A percentile compares a stretch with the other conserved stretches of the same genome.
phyloP scores from a whole-genome alignment of 2,113 vertebrate species.

The Echinops telfairi region DNA sequence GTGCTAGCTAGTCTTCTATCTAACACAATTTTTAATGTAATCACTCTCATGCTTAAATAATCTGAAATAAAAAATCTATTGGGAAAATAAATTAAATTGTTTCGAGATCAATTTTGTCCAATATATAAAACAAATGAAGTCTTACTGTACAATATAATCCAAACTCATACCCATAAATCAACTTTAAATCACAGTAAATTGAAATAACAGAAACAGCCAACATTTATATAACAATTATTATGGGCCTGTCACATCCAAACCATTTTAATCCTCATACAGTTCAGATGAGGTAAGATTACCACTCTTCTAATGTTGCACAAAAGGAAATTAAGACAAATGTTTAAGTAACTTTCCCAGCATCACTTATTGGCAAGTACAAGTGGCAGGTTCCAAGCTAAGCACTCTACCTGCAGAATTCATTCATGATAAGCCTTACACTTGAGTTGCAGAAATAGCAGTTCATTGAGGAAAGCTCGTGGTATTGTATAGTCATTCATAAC shows the following conservation, averaged over 20 bases:
- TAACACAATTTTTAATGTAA: slow-evolving; percentile 9
- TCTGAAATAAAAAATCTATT: slow-evolving; percentile 2
- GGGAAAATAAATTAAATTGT: slow-evolving; percentile 37
- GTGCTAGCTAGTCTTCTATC: not conserved
- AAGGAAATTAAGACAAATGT: not conserved
- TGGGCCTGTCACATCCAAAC: not conserved
- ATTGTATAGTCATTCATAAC: not conserved
- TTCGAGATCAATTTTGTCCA: not conserved
- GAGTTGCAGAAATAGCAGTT: not conserved
- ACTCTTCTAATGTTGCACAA: not conserved
- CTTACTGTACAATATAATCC: not conserved
- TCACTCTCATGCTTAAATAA: not conserved
- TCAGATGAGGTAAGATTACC: not conserved
- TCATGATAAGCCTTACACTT: not conserved
- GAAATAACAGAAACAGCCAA: not conserved
- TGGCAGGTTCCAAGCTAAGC: not conserved
- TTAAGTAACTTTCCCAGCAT: not conserved
- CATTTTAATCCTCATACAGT: not conserved
- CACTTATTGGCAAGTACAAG: not conserved
- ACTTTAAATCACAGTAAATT: not conserved
- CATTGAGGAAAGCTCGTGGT: not conserved
- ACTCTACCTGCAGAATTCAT: not conserved
- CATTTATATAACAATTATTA: not conserved
- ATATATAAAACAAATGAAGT: not conserved
- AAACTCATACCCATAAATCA: not conserved